A percentile compares a stretch with the other conserved stretches of the same genome.
These are phyloP conservation scores for Spheniscus humboldti DNA, from an alignment of 2,797 vertebrate species.

Conservation along the genomic window DNA sequence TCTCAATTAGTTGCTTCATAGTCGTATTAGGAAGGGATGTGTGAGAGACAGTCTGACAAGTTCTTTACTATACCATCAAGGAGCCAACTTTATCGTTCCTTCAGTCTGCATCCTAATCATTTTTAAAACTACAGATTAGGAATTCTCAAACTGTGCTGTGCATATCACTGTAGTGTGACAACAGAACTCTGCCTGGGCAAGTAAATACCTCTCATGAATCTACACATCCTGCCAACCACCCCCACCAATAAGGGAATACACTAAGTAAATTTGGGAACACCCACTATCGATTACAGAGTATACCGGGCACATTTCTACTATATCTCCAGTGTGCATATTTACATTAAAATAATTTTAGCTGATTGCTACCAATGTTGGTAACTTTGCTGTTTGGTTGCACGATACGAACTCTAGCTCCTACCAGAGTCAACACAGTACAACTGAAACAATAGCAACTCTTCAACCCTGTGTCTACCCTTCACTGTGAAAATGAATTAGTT, in stretches of 20 bases:
- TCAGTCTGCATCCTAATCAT: neutral
- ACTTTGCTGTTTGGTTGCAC: neutral
- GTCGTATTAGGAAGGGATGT: neutral
- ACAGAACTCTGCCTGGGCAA: neutral
- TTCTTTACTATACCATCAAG: neutral
- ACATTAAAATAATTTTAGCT: neutral
- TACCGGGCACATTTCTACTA: neutral
- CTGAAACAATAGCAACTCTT: neutral
- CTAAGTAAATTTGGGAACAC: neutral
- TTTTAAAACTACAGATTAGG: neutral
- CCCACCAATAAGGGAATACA: neutral
- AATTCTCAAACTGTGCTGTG: neutral
- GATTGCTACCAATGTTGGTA: neutral
- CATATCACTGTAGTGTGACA: neutral
- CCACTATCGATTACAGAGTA: neutral
- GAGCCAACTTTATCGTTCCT: neutral
- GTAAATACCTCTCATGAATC: neutral
- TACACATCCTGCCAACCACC: neutral
- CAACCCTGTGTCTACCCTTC: neutral
- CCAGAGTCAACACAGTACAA: neutral
- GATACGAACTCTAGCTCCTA: neutral
- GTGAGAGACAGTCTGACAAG: neutral
- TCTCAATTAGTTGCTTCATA: neutral
- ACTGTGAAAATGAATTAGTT: neutral
- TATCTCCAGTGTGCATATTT: neutral